Percentiles rank a stretch among this genome's conserved stretches.
These are phyloP conservation scores for Podarcis muralis DNA, from an alignment of 2,113 vertebrate species.

Conservation along the genomic window DNA sequence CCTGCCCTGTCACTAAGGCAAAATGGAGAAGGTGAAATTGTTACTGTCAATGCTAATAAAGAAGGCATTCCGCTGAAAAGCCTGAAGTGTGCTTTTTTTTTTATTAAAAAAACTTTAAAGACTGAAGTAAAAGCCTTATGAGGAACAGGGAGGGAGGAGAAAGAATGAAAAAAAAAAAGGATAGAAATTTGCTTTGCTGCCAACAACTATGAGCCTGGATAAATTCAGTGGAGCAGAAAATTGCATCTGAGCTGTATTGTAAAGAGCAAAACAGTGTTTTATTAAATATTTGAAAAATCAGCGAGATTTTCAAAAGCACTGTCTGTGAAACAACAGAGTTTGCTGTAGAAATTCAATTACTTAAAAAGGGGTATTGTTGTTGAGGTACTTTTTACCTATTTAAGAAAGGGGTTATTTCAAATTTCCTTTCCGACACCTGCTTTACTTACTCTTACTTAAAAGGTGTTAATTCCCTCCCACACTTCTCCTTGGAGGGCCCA, in stretches of 20 bases:
- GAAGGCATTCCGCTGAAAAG: slow-evolving; percentile 47
- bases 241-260: slow-evolving; percentile 61
- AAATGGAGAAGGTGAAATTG: slow-evolving; percentile 33
- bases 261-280: slow-evolving; percentile 54
- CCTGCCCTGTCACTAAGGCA: neutral
- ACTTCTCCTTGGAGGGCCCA: neutral
- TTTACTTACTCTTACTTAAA: neutral
- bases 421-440: neutral
- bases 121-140: slow-evolving; percentile 35
- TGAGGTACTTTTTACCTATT: slow-evolving; percentile 50
- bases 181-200: slow-evolving; percentile 61
- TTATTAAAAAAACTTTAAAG: slow-evolving; percentile 24
- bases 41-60: slow-evolving; percentile 16
- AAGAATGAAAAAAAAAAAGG: slow-evolving; percentile 40
- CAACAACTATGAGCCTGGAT: slow-evolving; percentile 58
- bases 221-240: slow-evolving; percentile 74
- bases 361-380: slow-evolving; percentile 39
- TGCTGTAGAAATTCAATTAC: slow-evolving; percentile 53
- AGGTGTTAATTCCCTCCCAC: neutral
- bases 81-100: slow-evolving; percentile 51
- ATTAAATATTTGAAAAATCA: slow-evolving; percentile 55
- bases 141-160: neutral
- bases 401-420: slow-evolving; percentile 19
- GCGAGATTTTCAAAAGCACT: slow-evolving; percentile 49
- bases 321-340: slow-evolving; percentile 31